These are phyloP conservation scores for Heterodera filipjevi DNA, from an alignment of 2,888 invertebrate genomes.

Conservation along the genomic window DNA sequence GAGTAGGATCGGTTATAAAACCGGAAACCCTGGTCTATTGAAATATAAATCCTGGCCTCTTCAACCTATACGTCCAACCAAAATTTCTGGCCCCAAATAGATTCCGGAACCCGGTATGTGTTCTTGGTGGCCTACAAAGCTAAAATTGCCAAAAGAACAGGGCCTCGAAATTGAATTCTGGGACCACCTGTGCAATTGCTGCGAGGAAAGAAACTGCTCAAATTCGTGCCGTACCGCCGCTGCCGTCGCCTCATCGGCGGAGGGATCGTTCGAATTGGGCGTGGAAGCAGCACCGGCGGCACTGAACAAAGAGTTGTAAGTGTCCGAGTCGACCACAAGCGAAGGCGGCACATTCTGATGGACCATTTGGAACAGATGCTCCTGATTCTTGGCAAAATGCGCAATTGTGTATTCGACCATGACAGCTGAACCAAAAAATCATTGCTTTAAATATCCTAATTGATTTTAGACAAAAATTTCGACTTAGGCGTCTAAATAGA, in stretches of 20 bases:
- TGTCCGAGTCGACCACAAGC: conserved; percentile 57
- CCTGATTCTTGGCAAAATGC: conserved; percentile 63
- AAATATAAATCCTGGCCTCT: too few species aligned
- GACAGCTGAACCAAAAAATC: conserved; percentile 43
- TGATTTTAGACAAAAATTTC: too few species aligned
- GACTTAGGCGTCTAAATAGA: too few species aligned
- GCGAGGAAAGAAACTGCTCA: conserved; percentile 1
- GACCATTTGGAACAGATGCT: conserved; percentile 29
- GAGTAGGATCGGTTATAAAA: too few species aligned
- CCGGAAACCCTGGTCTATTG: too few species aligned
- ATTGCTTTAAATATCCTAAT: background rate
- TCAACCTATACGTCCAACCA: too few species aligned
- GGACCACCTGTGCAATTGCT: conserved; percentile 24
- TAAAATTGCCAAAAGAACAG: too few species aligned
- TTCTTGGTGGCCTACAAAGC: too few species aligned
- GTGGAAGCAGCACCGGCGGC: conserved; percentile 34
- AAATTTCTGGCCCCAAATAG: too few species aligned
- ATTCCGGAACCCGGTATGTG: too few species aligned
- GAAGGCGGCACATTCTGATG: conserved; percentile 49
- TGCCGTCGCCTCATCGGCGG: conserved; percentile 14
- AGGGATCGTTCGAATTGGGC: conserved; percentile 5
- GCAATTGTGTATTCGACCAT: conserved; percentile 65
- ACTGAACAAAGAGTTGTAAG: conserved; percentile 61
- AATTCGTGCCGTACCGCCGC: conserved; percentile 1
- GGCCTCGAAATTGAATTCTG: too few species aligned